Evolutionary conservation across 2,797 vertebrate genomes (phyloP), one percentile per base, ranked within the genome.

Genomic region (Denticeps clupeoides): DNA sequence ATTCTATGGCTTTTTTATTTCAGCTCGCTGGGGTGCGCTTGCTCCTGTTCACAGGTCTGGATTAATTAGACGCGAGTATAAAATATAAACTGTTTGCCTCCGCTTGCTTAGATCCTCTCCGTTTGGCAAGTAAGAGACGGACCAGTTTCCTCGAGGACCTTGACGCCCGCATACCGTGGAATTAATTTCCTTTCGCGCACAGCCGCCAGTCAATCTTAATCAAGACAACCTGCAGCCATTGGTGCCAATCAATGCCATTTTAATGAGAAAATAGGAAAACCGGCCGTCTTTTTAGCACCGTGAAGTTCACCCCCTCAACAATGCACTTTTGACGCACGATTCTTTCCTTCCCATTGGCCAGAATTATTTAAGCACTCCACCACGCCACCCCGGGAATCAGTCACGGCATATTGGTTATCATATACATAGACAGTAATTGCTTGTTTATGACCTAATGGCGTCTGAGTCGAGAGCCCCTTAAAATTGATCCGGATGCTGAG

Each of bases 401-500:
- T 44, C 40, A 11, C 24, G 58, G 51, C 26, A 62, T 45, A 51
- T 47, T 38, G 53, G 44, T 66, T 69, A 62, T 69, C 56, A 60
- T 60, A 49, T 59, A 58, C 41, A 44, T 64, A 53, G 64, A 72
- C 49, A 54, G 60, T 69, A 68, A 80, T 72, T 60, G 50, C 59
- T 70, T 73, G 55, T 72, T 74, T 75, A 65, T 68, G 51, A 60
- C 52, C 59, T 62, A 58, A 65, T 58, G 53, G 51, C 57, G 55
- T 58, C 58, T 45, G 61, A 58, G 60, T 64, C 45, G 69, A 68
- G 59, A 75, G 63, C 71, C 52, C 55, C 65, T 77, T 69, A 58
- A 65, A 68, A 76, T 73, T 71, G 68, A 79, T 78, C 67, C 33
- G 27, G 60, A 65, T 62, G 72, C 70, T 68, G 71, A 78, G 63